Conservation (phyloP, 2,888 invertebrate species). For the Meiosimyza decipiens region DNA sequence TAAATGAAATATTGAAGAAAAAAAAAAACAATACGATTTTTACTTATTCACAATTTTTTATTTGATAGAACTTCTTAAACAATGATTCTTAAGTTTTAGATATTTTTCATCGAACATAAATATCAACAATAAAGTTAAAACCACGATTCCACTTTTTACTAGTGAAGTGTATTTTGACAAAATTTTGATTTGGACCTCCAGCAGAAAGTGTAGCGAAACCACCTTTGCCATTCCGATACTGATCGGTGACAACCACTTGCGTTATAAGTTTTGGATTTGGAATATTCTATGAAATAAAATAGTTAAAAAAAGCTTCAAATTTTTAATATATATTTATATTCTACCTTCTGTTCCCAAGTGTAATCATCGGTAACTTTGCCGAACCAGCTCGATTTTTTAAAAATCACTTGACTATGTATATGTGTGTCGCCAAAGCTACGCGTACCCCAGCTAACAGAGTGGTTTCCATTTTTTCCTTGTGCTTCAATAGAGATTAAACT, state of each 20-base stretch:
- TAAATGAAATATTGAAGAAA: too few species aligned
- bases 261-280: constrained; percentile 53
- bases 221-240: constrained; percentile 66
- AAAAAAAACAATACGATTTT: too few species aligned
- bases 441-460: constrained; percentile 52
- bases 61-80: too few species aligned
- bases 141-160: constrained; percentile 65
- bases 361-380: constrained; percentile 49
- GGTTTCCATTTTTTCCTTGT: constrained; percentile 36
- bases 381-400: constrained; percentile 48
- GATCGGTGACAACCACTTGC: constrained; percentile 63
- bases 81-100: too few species aligned
- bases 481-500: constrained; percentile 33
- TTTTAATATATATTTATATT: too few species aligned
- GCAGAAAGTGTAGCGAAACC: constrained; percentile 61
- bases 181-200: constrained; percentile 65
- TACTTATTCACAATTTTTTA: too few species aligned
- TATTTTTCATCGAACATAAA: constrained; percentile 57
- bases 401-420: constrained; percentile 47
- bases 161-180: constrained; percentile 65
- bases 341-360: constrained; percentile 46
- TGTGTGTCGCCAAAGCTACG: constrained; percentile 48
- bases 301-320: neutral
- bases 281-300: neutral
- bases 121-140: constrained; percentile 66